Evolutionary conservation across 2,113 vertebrate genomes (phyloP).

Genomic region (Cynopterus brachyotis): DNA sequence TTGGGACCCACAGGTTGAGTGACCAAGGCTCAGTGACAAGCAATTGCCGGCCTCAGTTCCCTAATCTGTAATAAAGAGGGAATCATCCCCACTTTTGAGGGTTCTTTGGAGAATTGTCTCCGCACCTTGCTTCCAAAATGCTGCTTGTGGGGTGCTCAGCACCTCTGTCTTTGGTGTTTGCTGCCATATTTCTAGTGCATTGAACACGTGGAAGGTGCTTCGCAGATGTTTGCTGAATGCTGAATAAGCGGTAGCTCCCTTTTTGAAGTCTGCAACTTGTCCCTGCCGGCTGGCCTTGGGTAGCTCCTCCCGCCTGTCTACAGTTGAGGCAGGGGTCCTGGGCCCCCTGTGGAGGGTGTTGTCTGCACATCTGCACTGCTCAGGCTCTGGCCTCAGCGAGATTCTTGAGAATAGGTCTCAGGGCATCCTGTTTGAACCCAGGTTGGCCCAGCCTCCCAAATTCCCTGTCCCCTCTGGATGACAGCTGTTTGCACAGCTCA

Average conservation of each 20-base stretch:
- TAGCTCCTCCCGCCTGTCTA: not conserved
- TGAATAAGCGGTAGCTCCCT: not conserved
- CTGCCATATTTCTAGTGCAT: not conserved
- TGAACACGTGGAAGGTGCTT: not conserved
- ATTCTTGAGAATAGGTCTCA: not conserved
- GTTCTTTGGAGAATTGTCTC: not conserved
- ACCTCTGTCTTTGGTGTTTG: not conserved
- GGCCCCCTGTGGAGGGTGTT: not conserved
- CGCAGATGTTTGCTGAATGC: not conserved
- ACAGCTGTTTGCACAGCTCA: conserved; percentile 56
- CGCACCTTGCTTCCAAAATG: not conserved
- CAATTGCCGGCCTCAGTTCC: not conserved
- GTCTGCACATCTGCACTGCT: conserved; percentile 30
- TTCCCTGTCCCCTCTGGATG: not conserved
- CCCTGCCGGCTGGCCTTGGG: not conserved
- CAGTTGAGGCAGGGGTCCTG: not conserved
- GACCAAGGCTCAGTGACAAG: not conserved
- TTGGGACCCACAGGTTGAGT: not conserved
- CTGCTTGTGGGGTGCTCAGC: not conserved
- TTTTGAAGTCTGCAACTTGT: not conserved
- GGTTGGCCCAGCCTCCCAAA: conserved; percentile 15
- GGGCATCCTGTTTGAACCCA: conserved; percentile 39
- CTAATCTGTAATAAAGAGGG: not conserved
- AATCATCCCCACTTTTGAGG: not conserved
- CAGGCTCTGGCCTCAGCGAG: not conserved